Conservation (phyloP, 2,113 vertebrate species). For the Myxocyprinus asiaticus region DNA sequence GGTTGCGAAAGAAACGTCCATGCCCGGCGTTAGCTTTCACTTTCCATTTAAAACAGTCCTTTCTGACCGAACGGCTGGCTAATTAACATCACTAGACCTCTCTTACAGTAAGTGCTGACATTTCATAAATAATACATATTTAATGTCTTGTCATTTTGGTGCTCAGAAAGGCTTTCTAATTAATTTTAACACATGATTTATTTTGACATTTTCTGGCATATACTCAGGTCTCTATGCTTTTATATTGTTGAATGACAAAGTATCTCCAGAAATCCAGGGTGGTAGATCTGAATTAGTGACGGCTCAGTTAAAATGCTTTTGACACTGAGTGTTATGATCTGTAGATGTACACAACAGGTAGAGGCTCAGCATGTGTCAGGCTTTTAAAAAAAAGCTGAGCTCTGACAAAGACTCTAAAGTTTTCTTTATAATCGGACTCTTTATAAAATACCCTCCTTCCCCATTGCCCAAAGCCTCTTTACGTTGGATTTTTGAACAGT, state of each 20-base stretch:
- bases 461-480: too few relatives aligned
- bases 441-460: too few relatives aligned
- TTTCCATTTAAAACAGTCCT: slow-evolving; percentile 78
- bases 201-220: slow-evolving; percentile 70
- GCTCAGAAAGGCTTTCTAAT: slow-evolving; percentile 81
- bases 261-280: background rate
- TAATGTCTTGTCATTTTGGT: slow-evolving; percentile 81
- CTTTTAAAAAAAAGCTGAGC: too few relatives aligned
- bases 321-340: background rate
- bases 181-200: slow-evolving; percentile 82
- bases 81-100: slow-evolving; percentile 78
- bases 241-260: too few relatives aligned
- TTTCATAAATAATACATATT: slow-evolving; percentile 84
- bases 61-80: slow-evolving; percentile 80
- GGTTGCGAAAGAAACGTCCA: slow-evolving; percentile 56
- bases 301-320: slow-evolving; percentile 18
- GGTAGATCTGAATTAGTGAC: slow-evolving; percentile 12
- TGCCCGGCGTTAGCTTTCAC: slow-evolving; percentile 73
- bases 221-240: slow-evolving; percentile 51
- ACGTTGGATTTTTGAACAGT: too few relatives aligned
- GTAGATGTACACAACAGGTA: slow-evolving; percentile 6
- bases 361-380: background rate
- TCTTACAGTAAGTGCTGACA: slow-evolving; percentile 76
- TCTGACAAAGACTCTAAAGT: too few relatives aligned
- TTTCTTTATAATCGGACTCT: too few relatives aligned